phyloP scores from a whole-genome alignment of 2,113 vertebrate genomes.

The Daphoenositta chrysoptera region DNA sequence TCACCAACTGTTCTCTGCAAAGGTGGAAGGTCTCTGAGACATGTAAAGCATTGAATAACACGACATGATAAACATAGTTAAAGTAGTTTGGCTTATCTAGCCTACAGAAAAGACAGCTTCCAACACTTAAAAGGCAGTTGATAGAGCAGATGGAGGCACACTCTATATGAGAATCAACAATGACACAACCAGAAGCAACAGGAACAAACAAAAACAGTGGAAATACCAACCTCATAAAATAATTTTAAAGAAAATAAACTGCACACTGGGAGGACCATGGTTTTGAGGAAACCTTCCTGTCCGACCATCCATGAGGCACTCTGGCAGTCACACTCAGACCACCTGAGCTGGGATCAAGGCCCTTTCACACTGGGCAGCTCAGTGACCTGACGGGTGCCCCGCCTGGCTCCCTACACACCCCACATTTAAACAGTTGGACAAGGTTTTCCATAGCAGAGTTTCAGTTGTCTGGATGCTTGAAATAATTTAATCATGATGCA shows the following conservation, averaged over 20 bases:
- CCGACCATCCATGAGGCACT: not conserved
- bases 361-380: not conserved
- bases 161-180: not conserved
- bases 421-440: not conserved
- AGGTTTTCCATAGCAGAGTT: not conserved
- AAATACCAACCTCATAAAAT: not conserved
- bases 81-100: not conserved
- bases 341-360: not conserved
- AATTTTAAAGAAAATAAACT: not conserved
- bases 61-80: fast-evolving
- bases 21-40: not conserved
- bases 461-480: not conserved
- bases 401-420: not conserved
- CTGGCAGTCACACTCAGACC: not conserved
- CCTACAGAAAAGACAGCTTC: not conserved
- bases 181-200: not conserved
- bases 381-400: fast-evolving
- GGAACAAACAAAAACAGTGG: not conserved
- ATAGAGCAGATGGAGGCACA: not conserved
- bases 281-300: not conserved
- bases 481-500: not conserved
- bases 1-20: not conserved
- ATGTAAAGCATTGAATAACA: not conserved
- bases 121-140: not conserved
- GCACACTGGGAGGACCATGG: not conserved